A percentile compares a stretch with the other conserved stretches of the same genome.
These are phyloP conservation scores for Planococcus citri DNA, from an alignment of 1,140 invertebrate genomes.

Conservation along the genomic window DNA sequence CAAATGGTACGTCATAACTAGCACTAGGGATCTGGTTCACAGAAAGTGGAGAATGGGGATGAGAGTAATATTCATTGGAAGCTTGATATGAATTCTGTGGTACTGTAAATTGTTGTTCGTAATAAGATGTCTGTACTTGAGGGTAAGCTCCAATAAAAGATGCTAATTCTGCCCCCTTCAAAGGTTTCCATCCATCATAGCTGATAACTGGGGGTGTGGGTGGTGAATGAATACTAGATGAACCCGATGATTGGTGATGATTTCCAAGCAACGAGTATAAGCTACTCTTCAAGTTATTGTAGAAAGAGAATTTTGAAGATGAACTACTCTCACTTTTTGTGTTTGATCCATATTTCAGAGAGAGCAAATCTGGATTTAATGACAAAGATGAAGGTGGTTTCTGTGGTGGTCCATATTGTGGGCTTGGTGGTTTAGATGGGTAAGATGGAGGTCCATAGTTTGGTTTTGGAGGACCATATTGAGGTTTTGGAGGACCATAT, in stretches of 20 bases:
- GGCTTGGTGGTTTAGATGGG: slow-evolving; percentile 40
- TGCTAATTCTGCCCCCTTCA: slow-evolving; percentile 30
- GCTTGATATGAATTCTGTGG: neutral
- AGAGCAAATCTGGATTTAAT: slow-evolving; percentile 27
- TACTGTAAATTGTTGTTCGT: slow-evolving; percentile 11
- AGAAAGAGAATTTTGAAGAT: neutral
- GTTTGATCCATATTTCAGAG: neutral
- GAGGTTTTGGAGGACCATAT: slow-evolving; percentile 36
- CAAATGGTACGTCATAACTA: slow-evolving; percentile 25
- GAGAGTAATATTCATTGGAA: neutral
- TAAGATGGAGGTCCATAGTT: slow-evolving; percentile 38
- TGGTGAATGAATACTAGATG: slow-evolving; percentile 49
- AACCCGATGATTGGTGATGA: slow-evolving; percentile 30
- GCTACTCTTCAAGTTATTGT: neutral
- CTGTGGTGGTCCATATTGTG: slow-evolving; percentile 27
- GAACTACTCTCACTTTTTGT: neutral
- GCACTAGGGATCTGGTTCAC: slow-evolving; percentile 24
- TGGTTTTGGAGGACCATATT: slow-evolving; percentile 33
- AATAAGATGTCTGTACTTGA: neutral
- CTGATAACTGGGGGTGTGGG: slow-evolving; percentile 59
- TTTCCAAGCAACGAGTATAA: slow-evolving; percentile 22
- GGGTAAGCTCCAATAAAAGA: neutral
- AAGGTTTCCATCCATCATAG: slow-evolving; percentile 49
- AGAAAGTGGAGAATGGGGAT: slow-evolving; percentile 21
- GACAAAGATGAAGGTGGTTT: slow-evolving; percentile 32